Conservation (phyloP, 2,797 vertebrate genomes). For the Enteromius mattozi region DNA sequence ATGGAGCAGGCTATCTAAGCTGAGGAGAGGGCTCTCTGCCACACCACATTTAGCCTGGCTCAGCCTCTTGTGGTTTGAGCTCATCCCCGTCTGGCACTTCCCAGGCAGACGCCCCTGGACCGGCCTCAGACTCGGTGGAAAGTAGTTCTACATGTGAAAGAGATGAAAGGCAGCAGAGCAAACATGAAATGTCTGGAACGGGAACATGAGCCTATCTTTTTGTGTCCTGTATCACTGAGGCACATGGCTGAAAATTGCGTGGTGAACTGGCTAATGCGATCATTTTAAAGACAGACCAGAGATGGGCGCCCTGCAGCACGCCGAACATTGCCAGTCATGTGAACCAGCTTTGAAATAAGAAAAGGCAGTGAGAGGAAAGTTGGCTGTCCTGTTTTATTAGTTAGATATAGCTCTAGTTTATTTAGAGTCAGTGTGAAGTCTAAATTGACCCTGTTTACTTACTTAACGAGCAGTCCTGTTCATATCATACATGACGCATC, state of each 20-base stretch:
- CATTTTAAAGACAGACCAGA: conserved; percentile 36
- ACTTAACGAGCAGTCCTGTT: not conserved
- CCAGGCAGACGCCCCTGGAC: conserved; percentile 30
- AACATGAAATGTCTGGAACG: conserved; percentile 9
- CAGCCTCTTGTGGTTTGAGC: conserved; percentile 46
- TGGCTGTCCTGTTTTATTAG: conserved; percentile 9
- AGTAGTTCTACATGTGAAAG: conserved; percentile 34
- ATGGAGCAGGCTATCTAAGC: conserved; percentile 56
- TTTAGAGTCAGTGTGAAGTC: not conserved
- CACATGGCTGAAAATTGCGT: conserved; percentile 39
- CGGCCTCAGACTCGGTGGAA: conserved; percentile 25
- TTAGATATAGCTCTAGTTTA: conserved; percentile 8
- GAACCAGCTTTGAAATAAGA: conserved; percentile 22
- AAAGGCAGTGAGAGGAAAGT: conserved; percentile 14
- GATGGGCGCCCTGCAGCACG: not conserved
- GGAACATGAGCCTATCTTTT: conserved; percentile 9
- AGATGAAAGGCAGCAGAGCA: conserved; percentile 33
- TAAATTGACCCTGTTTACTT: not conserved
- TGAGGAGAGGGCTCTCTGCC: conserved; percentile 52
- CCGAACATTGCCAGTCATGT: conserved; percentile 11
- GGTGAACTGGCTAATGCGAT: conserved; percentile 40
- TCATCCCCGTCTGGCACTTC: conserved; percentile 46
- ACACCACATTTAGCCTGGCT: conserved; percentile 49
- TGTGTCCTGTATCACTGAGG: conserved; percentile 12
- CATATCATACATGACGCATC: not conserved